A percentile compares a stretch with the other conserved stretches of the same genome.
Evolutionary conservation across 2,797 vertebrate species (phyloP).

Genomic region (Bucorvus abyssinicus): DNA sequence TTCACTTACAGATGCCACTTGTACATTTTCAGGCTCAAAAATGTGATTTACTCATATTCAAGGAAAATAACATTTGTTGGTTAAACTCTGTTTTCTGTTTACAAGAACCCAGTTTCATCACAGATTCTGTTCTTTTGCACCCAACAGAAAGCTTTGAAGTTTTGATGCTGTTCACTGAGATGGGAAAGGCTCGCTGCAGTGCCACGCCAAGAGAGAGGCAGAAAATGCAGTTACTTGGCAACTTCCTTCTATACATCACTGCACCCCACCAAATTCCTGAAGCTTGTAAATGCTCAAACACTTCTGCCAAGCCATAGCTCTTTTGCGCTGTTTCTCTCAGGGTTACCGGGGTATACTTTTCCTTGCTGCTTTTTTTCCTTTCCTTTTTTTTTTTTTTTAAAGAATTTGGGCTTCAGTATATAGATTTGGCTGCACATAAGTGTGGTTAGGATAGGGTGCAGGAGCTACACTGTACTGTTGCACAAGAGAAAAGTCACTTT

Average conservation of each 20-base stretch:
- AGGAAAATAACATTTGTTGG: neutral
- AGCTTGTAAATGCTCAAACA: neutral
- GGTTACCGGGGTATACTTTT: neutral
- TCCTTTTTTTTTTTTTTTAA: neutral
- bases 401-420: neutral
- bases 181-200: neutral
- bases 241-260: neutral
- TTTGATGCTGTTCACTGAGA: neutral
- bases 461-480: neutral
- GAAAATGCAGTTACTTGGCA: neutral
- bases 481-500: neutral
- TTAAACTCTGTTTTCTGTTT: neutral
- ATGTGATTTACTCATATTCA: neutral
- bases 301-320: neutral
- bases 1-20: neutral
- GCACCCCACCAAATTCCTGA: neutral
- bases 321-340: neutral
- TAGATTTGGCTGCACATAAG: accelerated
- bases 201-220: neutral
- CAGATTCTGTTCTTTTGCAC: neutral
- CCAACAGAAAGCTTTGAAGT: neutral
- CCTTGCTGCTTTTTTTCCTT: neutral
- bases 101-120: neutral
- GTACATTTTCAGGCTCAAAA: neutral
- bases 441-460: neutral